phyloP scores from a whole-genome alignment of 2,888 invertebrate genomes.

The Acanthosepion pharaonis region DNA sequence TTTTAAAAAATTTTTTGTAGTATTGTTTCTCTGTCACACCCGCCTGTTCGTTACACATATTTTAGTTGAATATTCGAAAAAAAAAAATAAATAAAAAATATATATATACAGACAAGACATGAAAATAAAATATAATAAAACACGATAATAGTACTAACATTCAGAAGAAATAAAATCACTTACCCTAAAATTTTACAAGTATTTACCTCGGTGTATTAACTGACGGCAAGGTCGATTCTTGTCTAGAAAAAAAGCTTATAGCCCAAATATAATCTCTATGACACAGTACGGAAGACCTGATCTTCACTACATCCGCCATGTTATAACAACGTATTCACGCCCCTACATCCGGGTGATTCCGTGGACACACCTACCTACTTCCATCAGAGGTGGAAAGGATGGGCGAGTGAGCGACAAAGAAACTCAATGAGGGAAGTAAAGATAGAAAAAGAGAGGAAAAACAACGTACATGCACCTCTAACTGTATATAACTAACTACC shows the following conservation, averaged over 20 bases:
- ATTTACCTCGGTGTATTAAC: neutral
- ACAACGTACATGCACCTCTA: neutral
- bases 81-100: neutral
- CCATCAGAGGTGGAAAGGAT: neutral
- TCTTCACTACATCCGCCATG: constrained; percentile 45
- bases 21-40: neutral
- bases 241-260: neutral
- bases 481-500: too few relatives aligned
- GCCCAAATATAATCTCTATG: neutral
- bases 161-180: neutral
- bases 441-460: neutral
- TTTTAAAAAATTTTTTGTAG: too few relatives aligned
- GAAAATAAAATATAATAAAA: neutral
- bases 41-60: neutral
- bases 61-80: neutral
- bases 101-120: neutral
- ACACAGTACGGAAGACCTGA: neutral
- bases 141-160: neutral
- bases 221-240: neutral
- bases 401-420: neutral
- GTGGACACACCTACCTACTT: constrained; percentile 44
- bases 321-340: constrained; percentile 38
- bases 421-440: neutral
- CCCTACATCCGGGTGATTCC: constrained; percentile 47
- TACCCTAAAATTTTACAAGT: neutral